These are phyloP conservation scores for Porites cylindrica DNA, from an alignment of 92 coral and sea anemone species.

Conservation along the genomic window DNA sequence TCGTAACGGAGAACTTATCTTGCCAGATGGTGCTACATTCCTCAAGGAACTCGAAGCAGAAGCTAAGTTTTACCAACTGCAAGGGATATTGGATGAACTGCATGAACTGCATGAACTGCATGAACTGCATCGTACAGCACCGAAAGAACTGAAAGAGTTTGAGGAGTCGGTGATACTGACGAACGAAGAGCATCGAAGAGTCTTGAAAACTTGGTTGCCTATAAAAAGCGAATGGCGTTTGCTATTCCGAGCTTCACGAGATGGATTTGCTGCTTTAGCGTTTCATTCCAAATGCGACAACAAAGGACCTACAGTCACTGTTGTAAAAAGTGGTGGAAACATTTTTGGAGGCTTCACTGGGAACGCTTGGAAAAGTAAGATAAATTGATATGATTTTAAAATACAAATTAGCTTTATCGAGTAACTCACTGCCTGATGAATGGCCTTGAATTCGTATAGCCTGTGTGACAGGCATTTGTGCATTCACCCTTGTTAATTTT, in stretches of 20 bases:
- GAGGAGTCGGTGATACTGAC: neutral
- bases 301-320: slow-evolving; percentile 52
- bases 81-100: slow-evolving; percentile 25
- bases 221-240: neutral
- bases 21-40: too few relatives aligned
- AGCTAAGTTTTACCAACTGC: slow-evolving; percentile 76
- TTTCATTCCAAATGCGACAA: slow-evolving; percentile 54
- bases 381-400: neutral
- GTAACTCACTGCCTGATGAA: too few relatives aligned
- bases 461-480: too few relatives aligned
- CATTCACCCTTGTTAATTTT: too few relatives aligned
- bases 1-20: too few relatives aligned
- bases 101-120: too few relatives aligned
- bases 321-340: slow-evolving; percentile 45
- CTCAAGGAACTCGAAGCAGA: slow-evolving; percentile 27
- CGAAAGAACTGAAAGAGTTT: neutral
- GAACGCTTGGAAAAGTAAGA: slow-evolving; percentile 28
- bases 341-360: slow-evolving; percentile 64
- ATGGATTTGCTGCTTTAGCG: slow-evolving; percentile 29
- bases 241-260: slow-evolving; percentile 47
- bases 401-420: too few relatives aligned
- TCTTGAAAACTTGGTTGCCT: slow-evolving; percentile 10
- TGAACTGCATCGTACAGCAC: neutral
- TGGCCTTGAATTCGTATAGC: too few relatives aligned
- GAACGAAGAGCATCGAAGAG: slow-evolving; percentile 25